phyloP scores from a whole-genome alignment of 2,888 invertebrate species.

The Rotaria socialis region DNA sequence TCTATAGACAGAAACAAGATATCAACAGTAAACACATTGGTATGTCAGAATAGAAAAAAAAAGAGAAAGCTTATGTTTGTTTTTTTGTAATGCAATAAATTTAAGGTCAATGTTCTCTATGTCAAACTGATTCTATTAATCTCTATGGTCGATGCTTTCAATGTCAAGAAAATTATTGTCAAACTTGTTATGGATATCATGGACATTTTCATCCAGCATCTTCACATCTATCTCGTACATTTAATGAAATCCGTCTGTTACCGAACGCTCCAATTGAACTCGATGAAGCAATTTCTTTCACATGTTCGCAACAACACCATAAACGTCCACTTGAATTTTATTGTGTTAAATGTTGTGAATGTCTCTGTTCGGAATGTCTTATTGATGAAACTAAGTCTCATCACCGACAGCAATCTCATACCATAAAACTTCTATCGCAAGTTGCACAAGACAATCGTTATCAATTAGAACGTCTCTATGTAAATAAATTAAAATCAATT shows the following conservation, averaged over 20 bases:
- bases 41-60: neutral
- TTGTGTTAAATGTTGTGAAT: constrained; percentile 20
- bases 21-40: neutral
- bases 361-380: constrained; percentile 3
- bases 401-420: neutral
- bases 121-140: neutral
- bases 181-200: constrained; percentile 25
- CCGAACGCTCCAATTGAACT: neutral
- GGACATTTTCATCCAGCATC: neutral
- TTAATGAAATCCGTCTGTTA: neutral
- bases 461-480: neutral
- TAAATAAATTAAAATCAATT: constrained; percentile 16
- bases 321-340: constrained; percentile 24
- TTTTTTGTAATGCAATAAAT: neutral
- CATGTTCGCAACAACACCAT: neutral
- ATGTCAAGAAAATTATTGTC: constrained; percentile 36
- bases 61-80: too few relatives aligned
- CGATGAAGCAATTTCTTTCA: neutral
- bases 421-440: neutral
- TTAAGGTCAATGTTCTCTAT: constrained; percentile 11
- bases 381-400: neutral
- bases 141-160: constrained; percentile 31
- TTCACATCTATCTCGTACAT: neutral
- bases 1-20: neutral
- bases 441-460: neutral